phyloP scores from a whole-genome alignment of 1,140 invertebrate genomes.

The Harpegnathos saltator region DNA sequence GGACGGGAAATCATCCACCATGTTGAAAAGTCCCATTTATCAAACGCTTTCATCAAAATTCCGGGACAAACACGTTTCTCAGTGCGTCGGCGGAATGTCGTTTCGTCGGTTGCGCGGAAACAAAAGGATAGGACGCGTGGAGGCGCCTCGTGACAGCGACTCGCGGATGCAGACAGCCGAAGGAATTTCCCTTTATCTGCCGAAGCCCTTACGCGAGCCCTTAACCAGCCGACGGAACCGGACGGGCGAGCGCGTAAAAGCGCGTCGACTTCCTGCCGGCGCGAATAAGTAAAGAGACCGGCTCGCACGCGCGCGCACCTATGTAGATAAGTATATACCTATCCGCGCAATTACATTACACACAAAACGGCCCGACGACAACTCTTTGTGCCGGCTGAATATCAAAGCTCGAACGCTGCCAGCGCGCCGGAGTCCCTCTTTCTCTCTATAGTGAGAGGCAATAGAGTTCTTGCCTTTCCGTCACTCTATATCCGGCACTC shows the following conservation, averaged over 20 bases:
- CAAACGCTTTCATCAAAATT: conserved; percentile 67
- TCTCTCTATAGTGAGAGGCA: conserved; percentile 44
- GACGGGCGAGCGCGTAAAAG: conserved; percentile 16
- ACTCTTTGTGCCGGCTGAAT: conserved; percentile 69
- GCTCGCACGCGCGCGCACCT: conserved; percentile 30
- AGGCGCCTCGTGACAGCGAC: conserved; percentile 24
- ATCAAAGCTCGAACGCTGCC: conserved; percentile 68
- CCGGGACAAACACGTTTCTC: conserved; percentile 21
- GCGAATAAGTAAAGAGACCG: conserved; percentile 57
- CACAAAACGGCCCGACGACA: conserved; percentile 62
- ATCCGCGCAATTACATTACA: conserved; percentile 70
- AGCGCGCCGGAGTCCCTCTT: background rate
- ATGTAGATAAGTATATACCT: conserved; percentile 63
- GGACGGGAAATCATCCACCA: no score
- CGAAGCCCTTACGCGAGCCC: conserved; percentile 14
- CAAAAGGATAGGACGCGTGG: conserved; percentile 56
- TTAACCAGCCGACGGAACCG: background rate
- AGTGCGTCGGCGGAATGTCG: background rate
- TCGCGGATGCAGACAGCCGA: background rate
- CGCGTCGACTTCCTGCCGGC: conserved; percentile 46
- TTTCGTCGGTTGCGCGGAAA: conserved; percentile 45
- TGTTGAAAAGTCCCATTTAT: conserved; percentile 25
- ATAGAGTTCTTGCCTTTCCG: conserved; percentile 72
- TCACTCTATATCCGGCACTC: conserved; percentile 71
- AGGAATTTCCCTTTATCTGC: conserved; percentile 60